Percentiles rank a stretch among this genome's conserved stretches.
Conservation (phyloP, 2,797 vertebrate genomes). For the Diplodus sargus region DNA sequence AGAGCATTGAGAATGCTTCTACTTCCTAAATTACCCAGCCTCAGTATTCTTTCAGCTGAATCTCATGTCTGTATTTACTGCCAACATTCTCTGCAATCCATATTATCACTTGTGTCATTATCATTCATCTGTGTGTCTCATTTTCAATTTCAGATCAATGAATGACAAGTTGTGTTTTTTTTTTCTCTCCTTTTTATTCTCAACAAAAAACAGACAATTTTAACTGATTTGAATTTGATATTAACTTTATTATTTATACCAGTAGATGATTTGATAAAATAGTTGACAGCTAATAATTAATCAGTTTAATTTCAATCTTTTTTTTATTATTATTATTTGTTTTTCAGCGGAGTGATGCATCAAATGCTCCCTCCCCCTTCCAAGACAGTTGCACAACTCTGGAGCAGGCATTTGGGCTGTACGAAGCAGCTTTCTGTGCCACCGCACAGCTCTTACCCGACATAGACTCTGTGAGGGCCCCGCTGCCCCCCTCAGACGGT, state of each 20-base stretch:
- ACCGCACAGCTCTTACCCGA: slow-evolving; percentile 60
- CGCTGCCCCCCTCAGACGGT: slow-evolving; percentile 41
- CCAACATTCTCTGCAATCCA: slow-evolving; percentile 9
- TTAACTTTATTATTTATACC: not conserved
- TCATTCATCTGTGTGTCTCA: slow-evolving; percentile 47
- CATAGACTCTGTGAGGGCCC: slow-evolving; percentile 40
- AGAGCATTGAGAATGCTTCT: not conserved
- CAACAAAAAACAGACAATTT: not conserved
- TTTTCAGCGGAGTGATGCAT: slow-evolving; percentile 54
- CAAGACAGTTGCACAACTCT: slow-evolving; percentile 59
- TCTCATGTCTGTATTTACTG: slow-evolving; percentile 5
- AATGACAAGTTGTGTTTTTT: slow-evolving; percentile 9
- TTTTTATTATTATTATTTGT: slow-evolving; percentile 12
- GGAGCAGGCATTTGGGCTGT: slow-evolving; percentile 74
- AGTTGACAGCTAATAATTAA: not conserved
- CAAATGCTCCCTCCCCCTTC: slow-evolving; percentile 54
- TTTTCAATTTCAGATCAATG: slow-evolving; percentile 19
- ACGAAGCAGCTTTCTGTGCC: slow-evolving; percentile 70
- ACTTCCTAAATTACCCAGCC: not conserved
- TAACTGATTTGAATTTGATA: not conserved
- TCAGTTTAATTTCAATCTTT: not conserved
- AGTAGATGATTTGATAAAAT: not conserved
- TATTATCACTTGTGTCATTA: slow-evolving; percentile 16
- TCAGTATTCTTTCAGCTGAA: not conserved
- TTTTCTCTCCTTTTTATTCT: not conserved